phyloP scores from a whole-genome alignment of 30 jellyfish, hydroid and myxozoan genomes.

The Aurelia sp. region DNA sequence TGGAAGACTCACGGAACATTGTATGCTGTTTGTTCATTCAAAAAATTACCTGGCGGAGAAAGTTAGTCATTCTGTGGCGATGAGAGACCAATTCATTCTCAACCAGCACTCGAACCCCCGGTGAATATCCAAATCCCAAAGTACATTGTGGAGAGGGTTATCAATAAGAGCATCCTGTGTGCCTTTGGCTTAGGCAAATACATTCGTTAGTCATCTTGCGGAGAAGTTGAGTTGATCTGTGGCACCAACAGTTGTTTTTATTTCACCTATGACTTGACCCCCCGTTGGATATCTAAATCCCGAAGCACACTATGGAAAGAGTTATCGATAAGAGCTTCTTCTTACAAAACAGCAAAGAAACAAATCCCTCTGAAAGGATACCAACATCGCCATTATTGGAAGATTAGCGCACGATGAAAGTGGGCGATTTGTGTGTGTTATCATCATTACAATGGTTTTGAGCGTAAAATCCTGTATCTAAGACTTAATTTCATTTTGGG shows the following conservation, averaged over 20 bases:
- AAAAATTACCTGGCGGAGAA: too few species aligned
- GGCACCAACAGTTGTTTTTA: too few species aligned
- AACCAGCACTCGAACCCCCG: slow-evolving; percentile 8
- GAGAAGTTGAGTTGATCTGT: too few species aligned
- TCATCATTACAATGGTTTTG: slow-evolving; percentile 62
- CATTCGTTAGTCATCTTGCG: too few species aligned
- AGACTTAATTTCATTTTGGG: slow-evolving; percentile 66
- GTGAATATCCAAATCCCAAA: neutral
- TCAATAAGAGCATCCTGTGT: neutral
- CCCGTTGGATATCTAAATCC: slow-evolving; percentile 19
- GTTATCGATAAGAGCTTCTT: slow-evolving; percentile 27
- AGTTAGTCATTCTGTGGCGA: too few species aligned
- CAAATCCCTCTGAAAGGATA: slow-evolving; percentile 47
- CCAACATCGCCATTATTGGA: slow-evolving; percentile 71
- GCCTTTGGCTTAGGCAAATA: too few species aligned
- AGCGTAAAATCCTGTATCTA: slow-evolving; percentile 57
- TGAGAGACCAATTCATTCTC: too few species aligned
- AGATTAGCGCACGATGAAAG: slow-evolving; percentile 60
- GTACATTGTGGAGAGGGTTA: slow-evolving; percentile 40
- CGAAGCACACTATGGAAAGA: slow-evolving; percentile 44
- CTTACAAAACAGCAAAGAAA: slow-evolving; percentile 43
- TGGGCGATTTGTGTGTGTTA: slow-evolving; percentile 62
- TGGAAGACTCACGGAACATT: too few species aligned
- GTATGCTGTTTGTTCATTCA: too few species aligned
- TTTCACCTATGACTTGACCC: neutral